Conservation (phyloP, 2,888 invertebrate genomes). For the Epistrophe grossulariae region DNA sequence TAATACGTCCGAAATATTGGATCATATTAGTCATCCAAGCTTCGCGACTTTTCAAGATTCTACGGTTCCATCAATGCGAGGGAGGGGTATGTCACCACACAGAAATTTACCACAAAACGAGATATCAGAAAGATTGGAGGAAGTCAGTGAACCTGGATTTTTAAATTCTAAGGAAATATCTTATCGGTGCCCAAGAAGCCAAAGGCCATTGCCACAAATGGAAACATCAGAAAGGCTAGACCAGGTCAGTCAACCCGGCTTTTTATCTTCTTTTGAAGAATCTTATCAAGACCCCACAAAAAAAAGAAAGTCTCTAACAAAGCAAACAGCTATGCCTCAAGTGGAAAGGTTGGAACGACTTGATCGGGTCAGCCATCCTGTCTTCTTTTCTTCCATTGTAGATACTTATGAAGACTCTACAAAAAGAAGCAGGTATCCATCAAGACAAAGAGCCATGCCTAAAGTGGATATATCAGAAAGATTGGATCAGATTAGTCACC, state of each 20-base stretch:
- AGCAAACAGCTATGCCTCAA: background rate
- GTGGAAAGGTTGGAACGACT: background rate
- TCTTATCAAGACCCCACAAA: background rate
- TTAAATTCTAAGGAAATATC: no score
- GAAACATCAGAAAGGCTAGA: constrained; percentile 1
- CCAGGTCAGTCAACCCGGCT: background rate
- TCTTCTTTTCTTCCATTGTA: background rate
- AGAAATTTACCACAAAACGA: no score
- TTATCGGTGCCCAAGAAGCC: no score
- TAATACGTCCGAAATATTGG: no score
- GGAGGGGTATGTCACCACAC: no score
- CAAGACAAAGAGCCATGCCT: background rate
- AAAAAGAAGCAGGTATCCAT: background rate
- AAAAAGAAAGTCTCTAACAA: background rate
- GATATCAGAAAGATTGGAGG: no score
- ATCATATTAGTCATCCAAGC: no score
- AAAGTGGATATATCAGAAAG: background rate
- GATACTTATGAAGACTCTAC: background rate
- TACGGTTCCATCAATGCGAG: no score
- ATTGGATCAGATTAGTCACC: constrained; percentile 1
- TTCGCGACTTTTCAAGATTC: no score
- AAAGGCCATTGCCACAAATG: background rate
- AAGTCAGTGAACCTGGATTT: no score
- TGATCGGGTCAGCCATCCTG: background rate
- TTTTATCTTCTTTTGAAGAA: background rate